phyloP scores from a whole-genome alignment of 2,888 invertebrate species.

The Harmothoe impar region DNA sequence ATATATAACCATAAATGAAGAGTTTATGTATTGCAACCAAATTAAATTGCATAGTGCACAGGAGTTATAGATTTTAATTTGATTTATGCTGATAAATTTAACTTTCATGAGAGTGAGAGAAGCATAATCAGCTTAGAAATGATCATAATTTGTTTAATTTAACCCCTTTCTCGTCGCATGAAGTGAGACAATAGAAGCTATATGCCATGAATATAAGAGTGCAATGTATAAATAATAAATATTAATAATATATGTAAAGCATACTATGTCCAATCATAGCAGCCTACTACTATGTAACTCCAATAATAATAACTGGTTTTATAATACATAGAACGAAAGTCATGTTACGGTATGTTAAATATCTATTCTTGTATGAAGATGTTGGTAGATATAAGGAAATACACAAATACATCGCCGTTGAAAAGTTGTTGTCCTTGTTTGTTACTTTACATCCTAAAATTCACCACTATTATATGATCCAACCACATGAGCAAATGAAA shows the following conservation, averaged over 20 bases:
- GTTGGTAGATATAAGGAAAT: constrained; percentile 54
- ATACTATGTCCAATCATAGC: background rate
- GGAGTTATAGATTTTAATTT: no score
- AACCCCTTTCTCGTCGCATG: background rate
- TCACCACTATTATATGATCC: no score
- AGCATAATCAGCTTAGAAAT: no score
- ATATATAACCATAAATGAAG: no score
- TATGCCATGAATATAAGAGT: background rate
- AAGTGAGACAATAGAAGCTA: background rate
- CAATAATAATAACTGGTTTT: constrained; percentile 50
- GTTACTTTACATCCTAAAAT: constrained; percentile 1
- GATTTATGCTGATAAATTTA: no score
- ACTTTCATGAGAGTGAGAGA: no score
- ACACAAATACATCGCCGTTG: constrained; percentile 51
- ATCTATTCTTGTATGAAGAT: constrained; percentile 64
- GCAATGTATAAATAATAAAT: background rate
- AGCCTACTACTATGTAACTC: background rate
- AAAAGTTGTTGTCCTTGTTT: background rate
- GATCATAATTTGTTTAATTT: background rate
- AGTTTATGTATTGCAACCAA: no score
- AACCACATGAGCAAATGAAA: no score
- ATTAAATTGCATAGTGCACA: no score
- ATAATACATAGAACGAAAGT: constrained; percentile 36
- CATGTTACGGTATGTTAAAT: constrained; percentile 62
- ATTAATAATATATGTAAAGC: background rate